Evolutionary conservation across 2,888 invertebrate genomes (phyloP).

Genomic region (Tetramorium bicarinatum): DNA sequence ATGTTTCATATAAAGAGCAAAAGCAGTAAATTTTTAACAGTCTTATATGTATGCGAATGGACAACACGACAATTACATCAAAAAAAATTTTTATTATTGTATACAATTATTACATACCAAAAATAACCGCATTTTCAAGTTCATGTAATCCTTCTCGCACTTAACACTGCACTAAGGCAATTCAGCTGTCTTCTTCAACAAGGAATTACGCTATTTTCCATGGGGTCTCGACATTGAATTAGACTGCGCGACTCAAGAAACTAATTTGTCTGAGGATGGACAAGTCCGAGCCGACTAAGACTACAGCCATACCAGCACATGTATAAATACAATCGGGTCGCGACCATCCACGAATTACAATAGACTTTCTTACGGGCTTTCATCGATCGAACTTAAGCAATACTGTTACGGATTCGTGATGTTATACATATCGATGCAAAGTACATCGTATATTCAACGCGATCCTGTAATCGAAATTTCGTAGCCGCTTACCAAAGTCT

Average conservation of each 20-base stretch:
- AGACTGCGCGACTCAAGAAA: slow-evolving; percentile 68
- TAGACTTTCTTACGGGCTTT: slow-evolving; percentile 86
- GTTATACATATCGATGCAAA: slow-evolving; percentile 80
- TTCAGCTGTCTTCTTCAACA: slow-evolving; percentile 9
- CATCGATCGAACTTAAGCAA: slow-evolving; percentile 85
- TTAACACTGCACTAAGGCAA: slow-evolving; percentile 70
- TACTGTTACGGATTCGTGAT: slow-evolving; percentile 83
- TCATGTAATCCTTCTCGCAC: slow-evolving; percentile 72
- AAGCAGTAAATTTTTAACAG: too few species aligned
- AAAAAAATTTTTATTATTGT: background rate
- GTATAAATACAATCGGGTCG: slow-evolving; percentile 86
- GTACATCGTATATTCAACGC: slow-evolving; percentile 56
- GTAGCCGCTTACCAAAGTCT: background rate
- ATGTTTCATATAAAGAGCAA: background rate
- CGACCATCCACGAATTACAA: slow-evolving; percentile 86
- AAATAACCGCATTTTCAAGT: slow-evolving; percentile 75
- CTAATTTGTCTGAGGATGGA: slow-evolving; percentile 81
- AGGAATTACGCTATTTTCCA: slow-evolving; percentile 12
- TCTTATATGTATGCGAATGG: background rate
- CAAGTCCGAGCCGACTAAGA: slow-evolving; percentile 83
- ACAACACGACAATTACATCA: background rate
- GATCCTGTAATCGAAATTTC: slow-evolving; percentile 30
- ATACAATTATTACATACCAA: slow-evolving; percentile 74
- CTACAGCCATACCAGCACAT: slow-evolving; percentile 84
- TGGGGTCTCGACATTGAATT: slow-evolving; percentile 67